These are phyloP conservation scores for Hyla sarda DNA, from an alignment of 2,113 vertebrate genomes.

Conservation along the genomic window DNA sequence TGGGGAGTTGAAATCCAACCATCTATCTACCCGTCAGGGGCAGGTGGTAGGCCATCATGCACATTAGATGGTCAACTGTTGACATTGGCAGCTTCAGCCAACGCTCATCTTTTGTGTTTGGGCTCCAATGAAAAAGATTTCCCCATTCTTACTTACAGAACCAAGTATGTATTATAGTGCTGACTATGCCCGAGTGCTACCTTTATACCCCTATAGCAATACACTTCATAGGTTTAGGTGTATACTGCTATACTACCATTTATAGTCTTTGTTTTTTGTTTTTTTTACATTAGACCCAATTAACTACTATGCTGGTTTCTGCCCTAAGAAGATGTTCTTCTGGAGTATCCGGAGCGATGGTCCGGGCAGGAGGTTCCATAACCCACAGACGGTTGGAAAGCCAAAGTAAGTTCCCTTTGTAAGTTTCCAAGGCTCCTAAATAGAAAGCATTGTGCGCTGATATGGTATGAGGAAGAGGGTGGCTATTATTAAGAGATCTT, in stretches of 20 bases:
- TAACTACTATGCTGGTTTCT: neutral
- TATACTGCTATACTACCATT: neutral
- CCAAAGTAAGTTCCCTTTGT: slow-evolving; percentile 27
- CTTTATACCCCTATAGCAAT: no score
- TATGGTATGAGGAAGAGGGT: neutral
- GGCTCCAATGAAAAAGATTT: no score
- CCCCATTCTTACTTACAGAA: no score
- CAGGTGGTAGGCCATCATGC: no score
- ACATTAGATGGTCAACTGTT: no score
- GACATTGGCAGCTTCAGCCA: no score
- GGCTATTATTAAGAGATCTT: neutral
- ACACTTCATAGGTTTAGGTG: neutral
- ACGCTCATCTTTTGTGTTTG: no score
- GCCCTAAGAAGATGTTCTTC: slow-evolving; percentile 8
- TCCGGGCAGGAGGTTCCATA: neutral
- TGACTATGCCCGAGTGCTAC: no score
- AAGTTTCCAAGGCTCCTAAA: neutral
- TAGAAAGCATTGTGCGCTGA: neutral
- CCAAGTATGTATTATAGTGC: no score
- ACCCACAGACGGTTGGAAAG: neutral
- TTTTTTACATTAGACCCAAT: neutral
- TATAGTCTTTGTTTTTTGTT: neutral
- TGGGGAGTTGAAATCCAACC: no score
- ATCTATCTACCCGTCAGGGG: no score
- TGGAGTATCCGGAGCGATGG: neutral